Percentiles rank a stretch among this genome's conserved stretches.
These are phyloP conservation scores for Erannis defoliaria DNA, from an alignment of 2,888 invertebrate genomes.

Conservation along the genomic window DNA sequence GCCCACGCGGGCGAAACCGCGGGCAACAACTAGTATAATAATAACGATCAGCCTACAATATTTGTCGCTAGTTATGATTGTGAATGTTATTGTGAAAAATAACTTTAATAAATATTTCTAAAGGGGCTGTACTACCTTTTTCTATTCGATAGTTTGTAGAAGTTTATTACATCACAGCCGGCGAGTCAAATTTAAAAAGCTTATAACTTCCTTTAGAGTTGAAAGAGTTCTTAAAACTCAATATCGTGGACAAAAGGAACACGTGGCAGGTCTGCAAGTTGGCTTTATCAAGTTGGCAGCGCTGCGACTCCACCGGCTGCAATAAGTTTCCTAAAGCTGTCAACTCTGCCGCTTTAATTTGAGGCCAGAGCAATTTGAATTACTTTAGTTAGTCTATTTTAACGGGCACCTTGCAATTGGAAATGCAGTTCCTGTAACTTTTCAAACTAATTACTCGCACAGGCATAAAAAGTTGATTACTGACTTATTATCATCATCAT, in stretches of 20 bases:
- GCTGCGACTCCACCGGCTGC: neutral
- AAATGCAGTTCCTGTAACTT: too few species aligned
- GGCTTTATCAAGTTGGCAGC: conserved; percentile 11
- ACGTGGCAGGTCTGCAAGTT: neutral
- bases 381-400: too few species aligned
- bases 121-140: neutral
- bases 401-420: too few species aligned
- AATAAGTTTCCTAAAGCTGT: conserved; percentile 3
- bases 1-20: too few species aligned
- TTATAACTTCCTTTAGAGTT: conserved; percentile 4
- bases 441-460: too few species aligned
- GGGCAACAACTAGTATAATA: too few species aligned
- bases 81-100: too few species aligned
- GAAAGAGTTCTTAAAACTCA: conserved; percentile 3
- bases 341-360: neutral
- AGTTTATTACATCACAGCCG: neutral
- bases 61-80: too few species aligned
- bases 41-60: too few species aligned
- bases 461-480: too few species aligned
- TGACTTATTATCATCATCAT: too few species aligned
- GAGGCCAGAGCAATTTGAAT: neutral
- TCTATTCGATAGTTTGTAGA: neutral
- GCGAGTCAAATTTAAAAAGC: conserved; percentile 4
- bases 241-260: conserved; percentile 11
- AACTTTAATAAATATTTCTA: too few species aligned